Percentiles rank a stretch among this genome's conserved stretches.
Evolutionary conservation across 2,888 invertebrate genomes (phyloP).

Genomic region (Diploptera punctata): DNA sequence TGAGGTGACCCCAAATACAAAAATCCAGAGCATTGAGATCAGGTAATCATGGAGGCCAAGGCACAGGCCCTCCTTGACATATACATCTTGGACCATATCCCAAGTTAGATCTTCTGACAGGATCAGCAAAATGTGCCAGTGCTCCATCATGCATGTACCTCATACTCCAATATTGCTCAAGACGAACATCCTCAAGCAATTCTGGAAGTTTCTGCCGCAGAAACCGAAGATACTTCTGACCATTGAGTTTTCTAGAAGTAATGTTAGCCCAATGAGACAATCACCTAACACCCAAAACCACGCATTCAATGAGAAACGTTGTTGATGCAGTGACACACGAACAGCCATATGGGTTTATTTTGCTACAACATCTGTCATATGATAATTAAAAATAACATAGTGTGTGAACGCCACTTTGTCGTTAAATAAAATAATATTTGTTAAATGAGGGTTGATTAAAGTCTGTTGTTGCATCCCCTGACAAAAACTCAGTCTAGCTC

Average conservation of each 20-base stretch:
- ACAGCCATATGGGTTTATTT: neutral
- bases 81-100: neutral
- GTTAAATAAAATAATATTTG: neutral
- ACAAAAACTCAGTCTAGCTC: neutral
- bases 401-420: neutral
- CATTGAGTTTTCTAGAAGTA: neutral
- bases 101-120: conserved; percentile 4
- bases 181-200: conserved; percentile 5
- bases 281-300: neutral
- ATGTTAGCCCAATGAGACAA: neutral
- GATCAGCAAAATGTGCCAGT: neutral
- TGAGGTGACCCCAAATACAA: neutral
- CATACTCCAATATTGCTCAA: conserved; percentile 3
- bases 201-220: conserved; percentile 1
- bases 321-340: neutral
- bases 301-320: conserved; percentile 1
- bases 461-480: neutral
- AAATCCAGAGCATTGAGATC: neutral
- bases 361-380: neutral
- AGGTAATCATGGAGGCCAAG: no score
- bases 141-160: conserved; percentile 3
- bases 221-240: neutral
- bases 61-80: neutral
- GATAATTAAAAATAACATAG: conserved; percentile 7
- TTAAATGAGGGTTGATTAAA: neutral